A percentile compares a stretch with the other conserved stretches of the same genome.
Conservation (phyloP, 1,140 invertebrate species). For the Magallana angulata region DNA sequence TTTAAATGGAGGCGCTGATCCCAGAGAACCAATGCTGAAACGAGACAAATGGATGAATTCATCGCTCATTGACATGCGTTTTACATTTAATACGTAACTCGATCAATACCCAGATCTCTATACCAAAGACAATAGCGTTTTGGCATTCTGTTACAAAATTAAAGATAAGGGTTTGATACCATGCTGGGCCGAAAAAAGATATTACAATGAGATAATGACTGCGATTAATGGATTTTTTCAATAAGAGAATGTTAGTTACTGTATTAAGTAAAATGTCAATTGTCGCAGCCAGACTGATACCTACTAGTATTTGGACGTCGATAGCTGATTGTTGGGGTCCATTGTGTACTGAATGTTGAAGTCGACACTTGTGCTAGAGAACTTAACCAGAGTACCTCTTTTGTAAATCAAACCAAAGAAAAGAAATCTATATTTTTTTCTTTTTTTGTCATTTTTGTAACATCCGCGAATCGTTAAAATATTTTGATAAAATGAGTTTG, state of each 20-base stretch:
- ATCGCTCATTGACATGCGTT: constrained; percentile 22
- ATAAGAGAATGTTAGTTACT: not conserved
- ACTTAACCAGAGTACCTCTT: not conserved
- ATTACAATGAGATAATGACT: constrained; percentile 20
- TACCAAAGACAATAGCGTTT: not conserved
- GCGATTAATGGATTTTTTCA: constrained; percentile 6
- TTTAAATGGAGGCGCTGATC: constrained; percentile 26
- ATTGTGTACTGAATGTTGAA: not conserved
- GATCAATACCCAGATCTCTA: constrained; percentile 1
- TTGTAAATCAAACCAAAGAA: not conserved
- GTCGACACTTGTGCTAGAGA: not conserved
- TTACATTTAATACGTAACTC: not conserved
- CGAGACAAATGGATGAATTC: constrained; percentile 8
- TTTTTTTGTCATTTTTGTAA: not conserved
- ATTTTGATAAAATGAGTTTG: too few species aligned
- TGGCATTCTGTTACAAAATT: constrained; percentile 8
- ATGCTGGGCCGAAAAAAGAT: not conserved
- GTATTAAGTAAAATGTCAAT: constrained; percentile 9
- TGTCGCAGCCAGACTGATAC: not conserved
- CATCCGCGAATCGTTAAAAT: too few species aligned
- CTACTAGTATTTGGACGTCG: not conserved
- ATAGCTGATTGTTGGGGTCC: not conserved
- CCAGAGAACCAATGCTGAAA: not conserved
- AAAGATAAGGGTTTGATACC: constrained; percentile 12
- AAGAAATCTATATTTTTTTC: not conserved